Base-by-base conservation (phyloP, 2,113 vertebrate genomes). In the Todiramphus chloris region DNA sequence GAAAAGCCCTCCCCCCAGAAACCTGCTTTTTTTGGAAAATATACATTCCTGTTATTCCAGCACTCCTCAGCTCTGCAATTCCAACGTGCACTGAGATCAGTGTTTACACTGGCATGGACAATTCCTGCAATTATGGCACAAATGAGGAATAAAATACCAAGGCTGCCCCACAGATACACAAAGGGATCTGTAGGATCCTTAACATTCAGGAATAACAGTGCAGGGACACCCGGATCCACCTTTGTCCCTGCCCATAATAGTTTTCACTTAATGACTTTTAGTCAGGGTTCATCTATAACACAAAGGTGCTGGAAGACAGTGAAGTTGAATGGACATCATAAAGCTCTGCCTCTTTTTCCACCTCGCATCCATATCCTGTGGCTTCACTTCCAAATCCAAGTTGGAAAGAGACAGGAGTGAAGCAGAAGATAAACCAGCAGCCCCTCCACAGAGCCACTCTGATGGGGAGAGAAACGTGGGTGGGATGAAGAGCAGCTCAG, bases 31-130 rank as follows among this genome's bases (percentile, higher is more conserved):
- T 12, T 0, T 28, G 16, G 77, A 94, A 96, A 95, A 95, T 15
- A 64, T 60, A 92, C 41, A 30, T 86, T 83, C 72, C 64, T 96
- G 53, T 87, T 95, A 87, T 80, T 95, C 27, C 88, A 89, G 48
- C 44, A 56, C 63, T 90, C 76, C 73, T 68, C 73, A 68, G 68
- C 73, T 89, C 78, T 84, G 31, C 78, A 75, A 84, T 90, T 90
- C 80, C 3, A 9, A 56, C 73, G 68, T 39, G 51, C 37, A 87
- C 68, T 81, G 56, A 95, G 83, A 90, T 86, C 83, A 72, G 51
- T 89, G 83, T 94, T 95, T 95, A 93, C 55, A 48, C 48, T 94
- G 92, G 94, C 88, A 86, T 68, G 67, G 83, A 81, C 33, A 56
- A 86, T 74, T 83, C 39, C 64, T 93, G 44, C 56, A 86, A 62